phyloP scores from a whole-genome alignment of 2,113 vertebrate genomes.

The Pluvianellus socialis region DNA sequence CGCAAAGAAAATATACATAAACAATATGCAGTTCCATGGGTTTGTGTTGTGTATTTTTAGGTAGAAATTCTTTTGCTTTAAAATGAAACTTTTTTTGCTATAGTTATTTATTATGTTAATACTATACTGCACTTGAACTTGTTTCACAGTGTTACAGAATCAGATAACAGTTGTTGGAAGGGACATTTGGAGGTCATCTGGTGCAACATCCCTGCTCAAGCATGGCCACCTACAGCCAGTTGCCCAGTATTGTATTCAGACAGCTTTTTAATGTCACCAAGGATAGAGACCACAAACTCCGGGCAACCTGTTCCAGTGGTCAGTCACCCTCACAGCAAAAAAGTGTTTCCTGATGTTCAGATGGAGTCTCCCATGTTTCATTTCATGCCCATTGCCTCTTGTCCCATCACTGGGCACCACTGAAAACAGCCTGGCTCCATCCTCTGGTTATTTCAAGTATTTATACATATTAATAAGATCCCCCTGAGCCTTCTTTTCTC shows the following conservation, averaged over 20 bases:
- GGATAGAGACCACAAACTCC: not conserved
- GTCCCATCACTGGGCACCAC: not conserved
- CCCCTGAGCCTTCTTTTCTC: not conserved
- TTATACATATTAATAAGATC: not conserved
- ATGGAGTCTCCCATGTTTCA: not conserved
- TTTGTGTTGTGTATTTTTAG: not conserved
- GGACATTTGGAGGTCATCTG: not conserved
- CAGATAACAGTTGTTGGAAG: not conserved
- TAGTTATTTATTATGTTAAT: not conserved
- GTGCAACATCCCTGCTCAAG: not conserved
- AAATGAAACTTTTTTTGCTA: not conserved
- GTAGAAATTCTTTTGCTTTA: not conserved
- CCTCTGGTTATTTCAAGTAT: not conserved
- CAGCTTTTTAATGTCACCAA: not conserved
- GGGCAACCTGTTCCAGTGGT: not conserved
- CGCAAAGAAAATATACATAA: not conserved
- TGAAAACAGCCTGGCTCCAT: not conserved
- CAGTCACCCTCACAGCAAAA: not conserved
- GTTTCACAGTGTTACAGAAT: not conserved
- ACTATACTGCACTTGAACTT: not conserved
- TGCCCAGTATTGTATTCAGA: not conserved
- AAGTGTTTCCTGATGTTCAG: not conserved
- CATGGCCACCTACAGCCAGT: not conserved
- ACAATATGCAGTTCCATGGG: not conserved
- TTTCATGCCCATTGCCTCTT: not conserved